Evolutionary conservation across 23 tunicate genomes (phyloP), one percentile per base, ranked within the genome.

Genomic region (Corella eumyota): DNA sequence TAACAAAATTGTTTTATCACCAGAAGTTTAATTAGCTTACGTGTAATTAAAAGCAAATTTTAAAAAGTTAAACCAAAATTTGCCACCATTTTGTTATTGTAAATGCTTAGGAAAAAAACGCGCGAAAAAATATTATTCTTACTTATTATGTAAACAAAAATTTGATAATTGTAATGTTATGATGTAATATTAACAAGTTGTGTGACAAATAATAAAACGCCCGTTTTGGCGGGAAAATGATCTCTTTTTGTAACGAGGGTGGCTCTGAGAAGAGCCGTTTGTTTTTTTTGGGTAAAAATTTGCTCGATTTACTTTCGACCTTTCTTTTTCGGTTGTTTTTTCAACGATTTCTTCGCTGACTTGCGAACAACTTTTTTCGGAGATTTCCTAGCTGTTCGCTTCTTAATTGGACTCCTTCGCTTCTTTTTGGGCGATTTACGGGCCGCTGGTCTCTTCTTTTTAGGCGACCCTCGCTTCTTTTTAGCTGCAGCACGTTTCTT

Each of bases 241-340:
- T 54, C 29, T 68, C 60, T 69, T 68, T 66, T 61, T 37, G 2
- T 46, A 2, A 56, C 6, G 31, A 29, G 74, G 90, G 90, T 80
- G 90, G 90, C 90, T 80, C 90, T 80, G 56, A 80, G 23, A 80
- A 80, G 90, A 80, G 90, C 90, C 90, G 70, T 80, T 80, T 65
- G 29, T 47, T 11, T 1, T 32, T 1, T 13, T 6, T 7, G 6
- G 13, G 3, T 55, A 2, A 32, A 36, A 26, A 29, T 58, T 29
- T 60, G 48, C 11, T 19, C 20, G 23, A 51, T n/a, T 11, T 51
- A 26, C 50, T 59, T 67, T 22, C 34, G 48, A 23, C 48, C n/a
- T 65, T 66, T 64, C 51, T 35, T 33, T 63, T 73, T 73, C 53
- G 28, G 35, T 35, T 56, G 32, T 27, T 45, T 64, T 32, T 30